These are phyloP conservation scores for Muntiacus muntjak DNA, from an alignment of 2,113 vertebrate genomes.

Conservation along the genomic window DNA sequence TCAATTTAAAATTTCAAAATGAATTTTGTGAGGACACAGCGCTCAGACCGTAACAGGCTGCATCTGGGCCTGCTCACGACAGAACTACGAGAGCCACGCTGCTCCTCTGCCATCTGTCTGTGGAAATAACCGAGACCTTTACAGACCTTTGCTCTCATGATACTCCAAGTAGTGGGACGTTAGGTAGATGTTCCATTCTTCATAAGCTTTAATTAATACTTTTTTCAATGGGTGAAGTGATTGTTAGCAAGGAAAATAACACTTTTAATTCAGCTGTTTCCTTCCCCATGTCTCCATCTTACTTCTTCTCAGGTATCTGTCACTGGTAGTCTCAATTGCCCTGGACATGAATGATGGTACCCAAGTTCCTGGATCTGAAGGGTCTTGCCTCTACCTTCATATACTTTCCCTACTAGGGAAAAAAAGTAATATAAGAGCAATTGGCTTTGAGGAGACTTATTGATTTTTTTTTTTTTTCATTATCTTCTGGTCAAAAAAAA, in stretches of 20 bases:
- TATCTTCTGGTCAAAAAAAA: neutral
- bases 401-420: neutral
- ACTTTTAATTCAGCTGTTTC: neutral
- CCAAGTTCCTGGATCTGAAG: neutral
- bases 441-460: neutral
- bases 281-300: neutral
- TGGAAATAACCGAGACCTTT: neutral
- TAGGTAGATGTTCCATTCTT: neutral
- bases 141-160: neutral
- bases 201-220: neutral
- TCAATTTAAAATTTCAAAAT: neutral
- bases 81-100: neutral
- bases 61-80: neutral
- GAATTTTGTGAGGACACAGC: neutral
- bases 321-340: neutral
- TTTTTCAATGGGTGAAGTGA: neutral
- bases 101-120: neutral
- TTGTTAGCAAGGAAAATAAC: neutral
- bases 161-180: neutral
- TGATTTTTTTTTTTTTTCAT: neutral
- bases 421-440: neutral
- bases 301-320: neutral
- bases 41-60: neutral
- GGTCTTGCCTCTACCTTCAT: accelerated
- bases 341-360: neutral